Base-by-base conservation (phyloP, 2,113 vertebrate genomes). In the Suncus etruscus region DNA sequence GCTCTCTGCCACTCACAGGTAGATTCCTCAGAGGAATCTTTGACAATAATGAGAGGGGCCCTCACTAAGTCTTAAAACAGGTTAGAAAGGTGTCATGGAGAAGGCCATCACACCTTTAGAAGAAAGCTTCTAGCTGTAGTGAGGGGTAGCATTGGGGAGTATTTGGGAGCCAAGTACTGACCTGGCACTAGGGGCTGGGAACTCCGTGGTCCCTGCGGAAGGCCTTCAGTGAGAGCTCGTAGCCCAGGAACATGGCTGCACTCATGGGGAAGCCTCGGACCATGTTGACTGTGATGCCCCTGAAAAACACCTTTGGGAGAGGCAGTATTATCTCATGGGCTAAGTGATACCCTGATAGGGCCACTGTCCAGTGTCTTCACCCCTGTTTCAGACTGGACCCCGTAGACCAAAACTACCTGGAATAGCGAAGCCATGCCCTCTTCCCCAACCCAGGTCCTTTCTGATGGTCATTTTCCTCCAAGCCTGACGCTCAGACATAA, bases 241-340 rank as follows among this genome's bases (percentile, higher is more conserved):
- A 99, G 87, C 97, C 98, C 72, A 99, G 98, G 97, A 99, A 99
- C 98, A 98, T 99, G 96, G 99, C 98, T 10, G 99, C 98, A 72
- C 99, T 99, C 97, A 98, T 98, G 6, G 99, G 99, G 96, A 99
- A 99, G 88, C 99, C 99, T 91, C 99, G 97, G 72, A 99, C 79
- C 73, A 98, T 97, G 27, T 99, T 99, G 72, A 99, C 98, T 0
- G 98, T 97, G 45, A 98, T 94, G 63, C 99, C 99, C n/a, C 98
- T 98, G 97, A 99, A 99, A 97, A 99, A 99, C 45, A 99, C 98
- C 99, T 99, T 97, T 90, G 91, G 87, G 48, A 93, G 39, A 14
- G 27, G 81, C 1, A 0, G 4, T 0, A 16, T 95, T 76, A 96
- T 20, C 48, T 31, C 27, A 22, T 16, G 54, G 50, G 39, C 54